phyloP scores from a whole-genome alignment of 2,113 vertebrate genomes.

The Ellobius talpinus region DNA sequence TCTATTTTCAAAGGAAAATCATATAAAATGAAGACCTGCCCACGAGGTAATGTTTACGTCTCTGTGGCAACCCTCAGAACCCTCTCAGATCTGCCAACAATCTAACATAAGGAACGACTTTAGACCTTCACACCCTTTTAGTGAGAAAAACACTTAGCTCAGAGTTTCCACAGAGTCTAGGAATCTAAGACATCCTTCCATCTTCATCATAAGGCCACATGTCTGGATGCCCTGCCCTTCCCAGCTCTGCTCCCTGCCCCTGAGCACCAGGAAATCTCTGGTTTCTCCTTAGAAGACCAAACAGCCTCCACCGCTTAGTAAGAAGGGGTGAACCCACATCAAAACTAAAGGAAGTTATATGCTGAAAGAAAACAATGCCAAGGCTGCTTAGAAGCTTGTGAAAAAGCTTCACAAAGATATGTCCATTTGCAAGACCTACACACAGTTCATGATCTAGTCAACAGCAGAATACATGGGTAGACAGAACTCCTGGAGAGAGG shows the following conservation, averaged over 20 bases:
- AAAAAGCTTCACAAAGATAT: slow-evolving; percentile 66
- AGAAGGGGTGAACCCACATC: neutral
- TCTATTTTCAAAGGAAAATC: slow-evolving; percentile 69
- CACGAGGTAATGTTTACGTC: slow-evolving; percentile 73
- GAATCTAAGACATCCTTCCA: slow-evolving; percentile 50
- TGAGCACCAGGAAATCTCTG: neutral
- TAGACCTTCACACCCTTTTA: slow-evolving; percentile 79
- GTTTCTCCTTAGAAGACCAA: neutral
- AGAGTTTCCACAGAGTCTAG: slow-evolving; percentile 73
- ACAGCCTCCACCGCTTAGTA: neutral
- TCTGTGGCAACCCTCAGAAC: slow-evolving; percentile 36
- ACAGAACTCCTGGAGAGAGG: slow-evolving; percentile 65
- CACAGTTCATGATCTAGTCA: slow-evolving; percentile 70
- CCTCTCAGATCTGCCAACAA: slow-evolving; percentile 78
- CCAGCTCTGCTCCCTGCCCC: neutral
- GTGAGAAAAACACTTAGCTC: slow-evolving; percentile 75
- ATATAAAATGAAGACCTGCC: slow-evolving; percentile 65
- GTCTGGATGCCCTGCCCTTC: neutral
- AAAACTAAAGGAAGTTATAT: slow-evolving; percentile 5
- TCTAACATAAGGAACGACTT: slow-evolving; percentile 83
- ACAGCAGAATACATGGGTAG: slow-evolving; percentile 75
- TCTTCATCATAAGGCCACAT: slow-evolving; percentile 3
- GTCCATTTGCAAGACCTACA: slow-evolving; percentile 57
- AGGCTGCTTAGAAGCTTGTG: slow-evolving; percentile 34
- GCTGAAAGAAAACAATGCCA: slow-evolving; percentile 32